These are phyloP conservation scores for Crotalus viridis DNA, from an alignment of 2,113 vertebrate species.

Conservation along the genomic window DNA sequence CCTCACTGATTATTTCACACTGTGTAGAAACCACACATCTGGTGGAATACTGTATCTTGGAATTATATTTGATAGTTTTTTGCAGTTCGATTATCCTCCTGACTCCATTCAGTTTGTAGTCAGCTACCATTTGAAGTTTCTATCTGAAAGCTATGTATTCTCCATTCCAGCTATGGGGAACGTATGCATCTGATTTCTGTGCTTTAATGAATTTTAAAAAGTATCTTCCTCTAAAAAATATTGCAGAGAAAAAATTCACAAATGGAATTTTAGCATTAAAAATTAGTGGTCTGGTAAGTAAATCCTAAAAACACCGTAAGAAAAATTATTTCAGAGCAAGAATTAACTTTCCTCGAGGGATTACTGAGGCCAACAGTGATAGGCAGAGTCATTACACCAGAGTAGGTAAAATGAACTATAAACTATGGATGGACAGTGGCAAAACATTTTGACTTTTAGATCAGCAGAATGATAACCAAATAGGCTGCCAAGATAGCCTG, in stretches of 20 bases:
- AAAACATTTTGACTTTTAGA: constrained; percentile 49
- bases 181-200: background rate
- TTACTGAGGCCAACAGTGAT: background rate
- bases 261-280: background rate
- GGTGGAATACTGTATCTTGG: background rate
- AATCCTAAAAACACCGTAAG: background rate
- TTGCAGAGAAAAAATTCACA: no score
- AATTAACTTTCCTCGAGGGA: background rate
- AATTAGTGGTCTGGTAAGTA: accelerated
- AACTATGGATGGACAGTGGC: constrained; percentile 35
- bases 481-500: constrained; percentile 49
- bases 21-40: background rate
- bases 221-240: background rate
- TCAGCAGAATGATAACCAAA: constrained; percentile 43
- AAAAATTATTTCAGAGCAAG: background rate
- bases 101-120: background rate
- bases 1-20: background rate
- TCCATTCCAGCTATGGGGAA: background rate
- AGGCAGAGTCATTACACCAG: background rate
- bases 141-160: background rate
- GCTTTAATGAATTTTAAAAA: background rate
- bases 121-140: background rate
- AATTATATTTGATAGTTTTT: background rate
- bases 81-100: background rate
- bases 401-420: constrained; percentile 17